phyloP scores from a whole-genome alignment of 2,888 invertebrate species.

The Campoplex nolae region DNA sequence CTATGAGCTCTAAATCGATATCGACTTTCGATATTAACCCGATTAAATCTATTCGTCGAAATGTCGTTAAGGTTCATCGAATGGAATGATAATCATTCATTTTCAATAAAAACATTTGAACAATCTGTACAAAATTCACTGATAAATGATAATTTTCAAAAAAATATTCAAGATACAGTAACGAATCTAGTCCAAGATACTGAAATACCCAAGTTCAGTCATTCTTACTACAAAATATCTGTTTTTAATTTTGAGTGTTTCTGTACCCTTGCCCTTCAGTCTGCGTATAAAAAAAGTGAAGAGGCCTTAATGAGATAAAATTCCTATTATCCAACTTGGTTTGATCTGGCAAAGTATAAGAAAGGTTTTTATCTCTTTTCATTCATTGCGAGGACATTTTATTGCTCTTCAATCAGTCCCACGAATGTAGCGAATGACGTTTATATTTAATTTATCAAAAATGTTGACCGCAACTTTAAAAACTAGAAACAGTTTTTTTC shows the following conservation, averaged over 20 bases:
- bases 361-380: background rate
- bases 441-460: background rate
- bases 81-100: background rate
- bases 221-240: background rate
- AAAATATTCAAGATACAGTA: background rate
- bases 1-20: background rate
- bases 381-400: background rate
- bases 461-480: background rate
- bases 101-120: background rate
- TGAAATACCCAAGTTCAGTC: background rate
- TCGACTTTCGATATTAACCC: background rate
- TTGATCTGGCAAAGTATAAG: background rate
- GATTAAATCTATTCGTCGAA: background rate
- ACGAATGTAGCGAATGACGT: background rate
- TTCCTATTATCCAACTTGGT: conserved; percentile 36
- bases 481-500: background rate
- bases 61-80: background rate
- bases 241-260: background rate
- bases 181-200: background rate
- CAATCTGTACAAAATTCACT: background rate
- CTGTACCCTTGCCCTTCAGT: background rate
- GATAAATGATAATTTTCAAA: background rate
- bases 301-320: conserved; percentile 41
- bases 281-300: background rate
- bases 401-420: background rate